Evolutionary conservation across 2,888 invertebrate genomes (phyloP).

Genomic region (Caenorhabditis sp.): DNA sequence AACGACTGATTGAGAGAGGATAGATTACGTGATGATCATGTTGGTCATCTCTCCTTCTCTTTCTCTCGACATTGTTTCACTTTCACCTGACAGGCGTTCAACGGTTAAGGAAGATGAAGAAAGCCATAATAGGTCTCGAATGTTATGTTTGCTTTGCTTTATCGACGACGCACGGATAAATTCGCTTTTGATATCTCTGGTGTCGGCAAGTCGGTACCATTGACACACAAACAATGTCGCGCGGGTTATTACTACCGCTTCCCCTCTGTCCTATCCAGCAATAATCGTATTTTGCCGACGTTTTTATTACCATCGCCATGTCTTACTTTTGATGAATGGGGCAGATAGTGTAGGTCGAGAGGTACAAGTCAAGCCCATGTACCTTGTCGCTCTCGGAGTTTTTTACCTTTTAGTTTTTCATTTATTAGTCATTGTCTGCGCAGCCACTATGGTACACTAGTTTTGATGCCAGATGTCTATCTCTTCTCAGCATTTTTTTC

Average conservation of each 20-base stretch:
- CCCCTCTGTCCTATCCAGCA: conserved; percentile 9
- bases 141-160: conserved; percentile 46
- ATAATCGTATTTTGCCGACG: conserved; percentile 60
- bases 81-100: conserved; percentile 57
- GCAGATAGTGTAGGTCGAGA: conserved; percentile 49
- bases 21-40: conserved; percentile 36
- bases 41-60: conserved; percentile 32
- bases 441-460: conserved; percentile 24
- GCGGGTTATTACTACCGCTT: conserved; percentile 54
- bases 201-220: conserved; percentile 58
- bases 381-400: conserved; percentile 27
- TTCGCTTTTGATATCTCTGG: conserved; percentile 42
- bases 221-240: conserved; percentile 42
- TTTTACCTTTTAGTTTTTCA: conserved; percentile 26
- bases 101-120: conserved; percentile 38
- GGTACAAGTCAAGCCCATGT: conserved; percentile 1
- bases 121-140: conserved; percentile 22
- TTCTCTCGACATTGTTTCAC: conserved; percentile 37
- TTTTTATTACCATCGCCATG: conserved; percentile 48
- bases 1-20: conserved; percentile 26
- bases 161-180: conserved; percentile 36
- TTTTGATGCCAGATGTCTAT: conserved; percentile 36
- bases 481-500: conserved; percentile 27
- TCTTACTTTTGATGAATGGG: conserved; percentile 49
- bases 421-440: conserved; percentile 46